A percentile compares a stretch with the other conserved stretches of the same genome.
Conservation (phyloP, 2,113 vertebrate genomes). For the Talpa occidentalis region DNA sequence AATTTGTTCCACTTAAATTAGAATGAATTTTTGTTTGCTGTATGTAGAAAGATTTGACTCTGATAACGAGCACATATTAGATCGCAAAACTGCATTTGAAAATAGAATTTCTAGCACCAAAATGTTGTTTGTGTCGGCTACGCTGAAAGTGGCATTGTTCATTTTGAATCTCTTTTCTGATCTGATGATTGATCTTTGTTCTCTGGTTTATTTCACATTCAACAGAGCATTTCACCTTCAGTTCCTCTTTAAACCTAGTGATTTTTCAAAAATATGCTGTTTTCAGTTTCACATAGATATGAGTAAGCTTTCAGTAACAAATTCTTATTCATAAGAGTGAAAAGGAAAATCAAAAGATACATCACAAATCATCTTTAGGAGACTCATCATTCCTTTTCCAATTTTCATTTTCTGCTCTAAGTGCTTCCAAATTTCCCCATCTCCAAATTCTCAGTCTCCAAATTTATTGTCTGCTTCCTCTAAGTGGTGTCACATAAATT, state of each 20-base stretch:
- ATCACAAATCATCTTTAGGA: not conserved
- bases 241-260: not conserved
- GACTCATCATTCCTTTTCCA: not conserved
- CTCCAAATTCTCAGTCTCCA: not conserved
- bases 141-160: not conserved
- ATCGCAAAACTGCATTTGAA: not conserved
- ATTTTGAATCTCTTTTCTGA: not conserved
- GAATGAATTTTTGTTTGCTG: not conserved
- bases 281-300: not conserved
- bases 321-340: not conserved
- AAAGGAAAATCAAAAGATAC: not conserved
- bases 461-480: slow-evolving; percentile 28
- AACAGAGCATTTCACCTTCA: no score
- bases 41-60: not conserved
- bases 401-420: slow-evolving; percentile 50
- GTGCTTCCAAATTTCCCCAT: not conserved
- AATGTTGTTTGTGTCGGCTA: not conserved
- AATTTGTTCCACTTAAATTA: not conserved
- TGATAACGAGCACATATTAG: no score
- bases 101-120: not conserved
- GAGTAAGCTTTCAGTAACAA: not conserved
- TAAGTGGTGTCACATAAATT: slow-evolving; percentile 38
- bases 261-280: not conserved
- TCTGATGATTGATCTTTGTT: not conserved
- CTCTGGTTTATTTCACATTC: not conserved